Percentiles rank a stretch among this genome's conserved stretches.
phyloP scores from a whole-genome alignment of 2,113 vertebrate species.

The Ageneiosus marmoratus region DNA sequence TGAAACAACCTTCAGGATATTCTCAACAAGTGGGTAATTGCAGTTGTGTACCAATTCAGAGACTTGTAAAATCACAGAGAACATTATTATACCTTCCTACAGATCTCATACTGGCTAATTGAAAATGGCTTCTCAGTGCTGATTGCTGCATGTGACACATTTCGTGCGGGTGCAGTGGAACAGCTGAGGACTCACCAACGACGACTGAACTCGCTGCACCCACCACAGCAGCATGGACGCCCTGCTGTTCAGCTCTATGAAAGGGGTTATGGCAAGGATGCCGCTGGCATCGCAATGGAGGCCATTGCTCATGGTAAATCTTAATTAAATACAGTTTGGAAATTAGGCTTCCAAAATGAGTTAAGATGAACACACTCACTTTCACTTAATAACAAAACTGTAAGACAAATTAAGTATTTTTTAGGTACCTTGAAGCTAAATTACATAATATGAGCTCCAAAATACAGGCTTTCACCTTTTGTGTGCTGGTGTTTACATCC shows the following conservation, averaged over 20 bases:
- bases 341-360: neutral
- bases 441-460: neutral
- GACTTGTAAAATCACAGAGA: neutral
- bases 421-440: neutral
- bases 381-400: neutral
- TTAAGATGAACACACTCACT: neutral
- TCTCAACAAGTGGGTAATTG: neutral
- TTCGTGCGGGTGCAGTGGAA: constrained; percentile 93
- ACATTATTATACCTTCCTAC: constrained; percentile 17
- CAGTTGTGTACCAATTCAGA: neutral
- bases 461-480: neutral
- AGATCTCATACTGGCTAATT: constrained; percentile 97
- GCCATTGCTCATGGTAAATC: constrained; percentile 88
- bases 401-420: neutral
- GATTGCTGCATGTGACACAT: constrained; percentile 95
- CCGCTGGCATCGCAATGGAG: constrained; percentile 97
- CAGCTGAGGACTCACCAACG: constrained; percentile 95
- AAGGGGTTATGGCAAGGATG: constrained; percentile 97
- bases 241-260: constrained; percentile 92
- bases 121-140: constrained; percentile 95
- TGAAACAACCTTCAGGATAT: neutral
- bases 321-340: neutral
- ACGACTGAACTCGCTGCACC: constrained; percentile 88
- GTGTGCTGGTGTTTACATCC: neutral
- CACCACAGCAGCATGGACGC: constrained; percentile 80